phyloP scores from a whole-genome alignment of 2,113 vertebrate genomes.

The Leiothrix lutea region DNA sequence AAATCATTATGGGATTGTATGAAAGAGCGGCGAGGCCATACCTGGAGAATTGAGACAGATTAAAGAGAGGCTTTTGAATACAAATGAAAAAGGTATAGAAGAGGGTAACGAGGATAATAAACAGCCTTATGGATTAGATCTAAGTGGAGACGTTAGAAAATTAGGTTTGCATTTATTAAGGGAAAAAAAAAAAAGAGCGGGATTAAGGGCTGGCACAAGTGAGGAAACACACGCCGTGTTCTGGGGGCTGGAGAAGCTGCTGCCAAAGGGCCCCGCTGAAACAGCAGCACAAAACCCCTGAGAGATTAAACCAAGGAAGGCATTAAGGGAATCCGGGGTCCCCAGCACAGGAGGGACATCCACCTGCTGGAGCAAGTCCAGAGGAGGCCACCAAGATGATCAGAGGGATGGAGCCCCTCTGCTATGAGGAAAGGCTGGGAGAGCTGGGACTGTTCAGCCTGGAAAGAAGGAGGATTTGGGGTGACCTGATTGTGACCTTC shows the following conservation, averaged over 20 bases:
- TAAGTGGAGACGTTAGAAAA: conserved; percentile 49
- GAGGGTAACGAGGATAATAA: conserved; percentile 51
- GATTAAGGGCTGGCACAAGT: neutral
- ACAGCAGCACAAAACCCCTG: fast-evolving
- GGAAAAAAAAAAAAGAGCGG: neutral
- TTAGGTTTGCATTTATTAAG: conserved; percentile 43
- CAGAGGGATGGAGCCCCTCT: neutral
- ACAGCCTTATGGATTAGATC: conserved; percentile 48
- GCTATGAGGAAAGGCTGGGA: neutral
- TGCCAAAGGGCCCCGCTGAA: neutral
- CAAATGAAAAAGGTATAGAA: neutral
- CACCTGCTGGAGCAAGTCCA: fast-evolving
- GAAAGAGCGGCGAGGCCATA: neutral
- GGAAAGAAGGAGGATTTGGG: neutral
- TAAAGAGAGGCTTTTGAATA: conserved; percentile 36
- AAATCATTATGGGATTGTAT: conserved; percentile 36
- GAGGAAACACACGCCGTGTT: fast-evolving
- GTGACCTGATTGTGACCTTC: fast-evolving
- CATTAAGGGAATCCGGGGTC: neutral
- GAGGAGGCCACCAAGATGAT: neutral
- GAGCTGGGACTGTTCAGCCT: neutral
- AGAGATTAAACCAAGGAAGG: neutral
- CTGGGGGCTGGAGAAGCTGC: neutral
- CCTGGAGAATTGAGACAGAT: conserved; percentile 41
- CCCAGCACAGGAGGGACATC: neutral